phyloP scores from a whole-genome alignment of 2,797 vertebrate genomes.

The Anabacerthia variegaticeps region DNA sequence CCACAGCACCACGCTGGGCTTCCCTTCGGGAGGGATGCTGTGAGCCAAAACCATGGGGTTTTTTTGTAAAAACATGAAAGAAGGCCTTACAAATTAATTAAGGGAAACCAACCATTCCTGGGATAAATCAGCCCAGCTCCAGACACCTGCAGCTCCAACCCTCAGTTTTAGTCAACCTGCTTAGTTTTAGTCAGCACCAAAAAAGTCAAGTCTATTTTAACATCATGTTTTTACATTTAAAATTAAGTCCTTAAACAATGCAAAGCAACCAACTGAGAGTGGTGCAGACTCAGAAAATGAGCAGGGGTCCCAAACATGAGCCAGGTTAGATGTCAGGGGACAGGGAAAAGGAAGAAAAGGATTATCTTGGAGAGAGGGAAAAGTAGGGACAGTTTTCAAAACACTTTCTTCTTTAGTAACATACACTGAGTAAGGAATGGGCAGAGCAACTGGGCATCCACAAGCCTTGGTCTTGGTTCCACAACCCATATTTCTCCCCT shows the following conservation, averaged over 20 bases:
- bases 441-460: neutral
- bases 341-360: neutral
- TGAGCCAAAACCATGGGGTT: neutral
- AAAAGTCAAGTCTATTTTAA: neutral
- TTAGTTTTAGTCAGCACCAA: neutral
- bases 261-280: neutral
- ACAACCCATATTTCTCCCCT: no score
- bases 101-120: neutral
- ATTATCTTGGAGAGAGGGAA: no score
- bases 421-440: rapidly evolving
- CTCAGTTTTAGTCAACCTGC: neutral
- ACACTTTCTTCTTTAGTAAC: neutral
- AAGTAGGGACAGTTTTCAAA: neutral
- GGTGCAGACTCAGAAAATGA: neutral
- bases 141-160: neutral
- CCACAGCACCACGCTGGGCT: neutral
- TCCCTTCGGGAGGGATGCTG: neutral
- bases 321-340: neutral
- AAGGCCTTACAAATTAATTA: neutral
- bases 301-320: rapidly evolving
- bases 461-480: rapidly evolving
- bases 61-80: neutral
- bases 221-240: neutral
- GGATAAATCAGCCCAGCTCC: neutral
- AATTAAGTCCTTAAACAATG: neutral